phyloP scores from a whole-genome alignment of 2,888 invertebrate genomes.

The Aphelenchoides bicaudatus region DNA sequence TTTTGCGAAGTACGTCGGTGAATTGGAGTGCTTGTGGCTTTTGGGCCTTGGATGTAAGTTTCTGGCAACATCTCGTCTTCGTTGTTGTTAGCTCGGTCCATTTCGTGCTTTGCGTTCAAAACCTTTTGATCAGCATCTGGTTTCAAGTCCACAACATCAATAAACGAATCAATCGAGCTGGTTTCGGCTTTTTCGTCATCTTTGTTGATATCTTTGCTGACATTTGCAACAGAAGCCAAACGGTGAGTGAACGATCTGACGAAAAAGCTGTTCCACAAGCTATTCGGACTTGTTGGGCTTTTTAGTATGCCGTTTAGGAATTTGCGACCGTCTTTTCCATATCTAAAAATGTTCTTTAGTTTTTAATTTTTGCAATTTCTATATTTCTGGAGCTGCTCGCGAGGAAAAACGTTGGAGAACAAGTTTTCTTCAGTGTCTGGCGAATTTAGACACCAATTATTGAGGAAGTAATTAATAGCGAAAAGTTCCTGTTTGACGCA shows the following conservation, averaged over 20 bases:
- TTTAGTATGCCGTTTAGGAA: constrained; percentile 27
- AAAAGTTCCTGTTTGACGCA: too few species aligned
- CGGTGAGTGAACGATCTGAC: constrained; percentile 31
- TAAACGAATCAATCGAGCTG: constrained; percentile 25
- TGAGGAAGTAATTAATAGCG: too few species aligned
- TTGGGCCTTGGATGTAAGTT: constrained; percentile 21
- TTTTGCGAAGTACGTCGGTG: constrained; percentile 14
- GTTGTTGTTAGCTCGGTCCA: background rate
- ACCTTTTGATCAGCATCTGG: constrained; percentile 12
- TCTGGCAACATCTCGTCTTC: constrained; percentile 16
- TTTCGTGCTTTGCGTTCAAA: constrained; percentile 6
- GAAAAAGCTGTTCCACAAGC: constrained; percentile 30
- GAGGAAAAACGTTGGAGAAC: too few species aligned
- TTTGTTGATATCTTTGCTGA: too few species aligned
- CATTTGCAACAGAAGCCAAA: constrained; percentile 25
- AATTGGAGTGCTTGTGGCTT: constrained; percentile 12
- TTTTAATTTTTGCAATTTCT: too few species aligned
- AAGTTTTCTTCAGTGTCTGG: too few species aligned
- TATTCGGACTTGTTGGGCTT: constrained; percentile 23
- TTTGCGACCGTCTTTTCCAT: constrained; percentile 29
- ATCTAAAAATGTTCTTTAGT: constrained; percentile 23
- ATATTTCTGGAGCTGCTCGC: too few species aligned
- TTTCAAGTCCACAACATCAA: constrained; percentile 35
- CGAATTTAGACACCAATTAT: too few species aligned
- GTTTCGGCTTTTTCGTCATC: too few species aligned